Conservation (phyloP, 1,140 invertebrate genomes). For the Triops longicaudatus region DNA sequence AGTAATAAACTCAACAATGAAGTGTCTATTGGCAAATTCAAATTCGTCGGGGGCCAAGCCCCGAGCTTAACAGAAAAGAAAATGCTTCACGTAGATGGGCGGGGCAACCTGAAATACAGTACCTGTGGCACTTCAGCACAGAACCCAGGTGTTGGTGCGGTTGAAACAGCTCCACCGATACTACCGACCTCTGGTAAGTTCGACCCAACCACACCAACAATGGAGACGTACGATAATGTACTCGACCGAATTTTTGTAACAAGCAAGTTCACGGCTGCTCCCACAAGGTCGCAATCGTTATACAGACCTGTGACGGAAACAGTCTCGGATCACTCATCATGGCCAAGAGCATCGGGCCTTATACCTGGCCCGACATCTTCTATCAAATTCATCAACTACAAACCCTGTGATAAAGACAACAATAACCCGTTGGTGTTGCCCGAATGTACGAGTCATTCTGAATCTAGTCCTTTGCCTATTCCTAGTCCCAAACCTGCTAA, state of each 20-base stretch:
- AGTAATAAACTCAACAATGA: constrained; percentile 33
- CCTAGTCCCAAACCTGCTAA: constrained; percentile 4
- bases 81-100: constrained; percentile 75
- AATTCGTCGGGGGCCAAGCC: constrained; percentile 79
- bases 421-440: not conserved
- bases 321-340: too few species aligned
- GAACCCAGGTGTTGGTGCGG: not conserved
- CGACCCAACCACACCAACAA: too few species aligned
- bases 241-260: too few species aligned
- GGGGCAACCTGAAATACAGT: constrained; percentile 74
- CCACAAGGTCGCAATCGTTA: too few species aligned
- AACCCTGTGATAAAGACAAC: not conserved
- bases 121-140: constrained; percentile 35
- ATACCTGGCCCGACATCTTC: not conserved
- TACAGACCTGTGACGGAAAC: too few species aligned
- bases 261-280: too few species aligned
- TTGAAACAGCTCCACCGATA: not conserved
- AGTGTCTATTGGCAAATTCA: constrained; percentile 83
- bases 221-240: too few species aligned
- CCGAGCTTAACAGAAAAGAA: constrained; percentile 81
- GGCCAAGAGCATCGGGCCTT: not conserved
- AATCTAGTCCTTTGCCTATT: not conserved
- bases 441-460: not conserved
- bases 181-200: not conserved
- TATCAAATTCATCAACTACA: not conserved